Evolutionary conservation across 2,888 invertebrate genomes (phyloP).

Genomic region (Escarpia spicata): DNA sequence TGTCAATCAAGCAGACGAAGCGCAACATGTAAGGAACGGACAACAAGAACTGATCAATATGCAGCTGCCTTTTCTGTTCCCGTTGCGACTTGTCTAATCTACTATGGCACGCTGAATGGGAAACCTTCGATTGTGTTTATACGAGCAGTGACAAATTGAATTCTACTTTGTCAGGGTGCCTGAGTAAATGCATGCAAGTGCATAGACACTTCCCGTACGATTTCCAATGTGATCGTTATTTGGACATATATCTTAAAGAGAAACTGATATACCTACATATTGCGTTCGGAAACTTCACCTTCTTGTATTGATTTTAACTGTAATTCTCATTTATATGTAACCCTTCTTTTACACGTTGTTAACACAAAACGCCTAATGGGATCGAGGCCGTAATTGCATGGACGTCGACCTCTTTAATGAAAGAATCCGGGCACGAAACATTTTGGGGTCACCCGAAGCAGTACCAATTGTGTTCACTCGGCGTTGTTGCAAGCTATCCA

Average conservation of each 20-base stretch:
- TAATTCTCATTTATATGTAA: no score
- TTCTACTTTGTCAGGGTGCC: not conserved
- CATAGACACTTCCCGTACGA: not conserved
- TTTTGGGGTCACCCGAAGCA: no score
- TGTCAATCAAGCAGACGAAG: not conserved
- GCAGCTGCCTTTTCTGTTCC: not conserved
- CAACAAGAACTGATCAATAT: not conserved
- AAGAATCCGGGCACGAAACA: no score
- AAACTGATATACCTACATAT: no score
- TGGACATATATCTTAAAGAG: not conserved
- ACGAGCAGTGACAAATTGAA: not conserved
- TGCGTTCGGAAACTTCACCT: no score
- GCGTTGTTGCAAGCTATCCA: no score
- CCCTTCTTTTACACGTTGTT: no score
- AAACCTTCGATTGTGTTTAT: not conserved
- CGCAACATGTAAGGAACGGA: not conserved
- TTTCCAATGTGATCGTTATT: not conserved
- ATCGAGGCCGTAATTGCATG: no score
- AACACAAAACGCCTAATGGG: no score
- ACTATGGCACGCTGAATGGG: not conserved
- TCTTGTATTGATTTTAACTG: no score
- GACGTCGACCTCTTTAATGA: no score
- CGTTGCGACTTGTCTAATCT: not conserved
- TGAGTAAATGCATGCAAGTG: not conserved
- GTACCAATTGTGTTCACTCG: no score